Base-by-base conservation (phyloP, 2,888 invertebrate species). In the Odiellus spinosus region DNA sequence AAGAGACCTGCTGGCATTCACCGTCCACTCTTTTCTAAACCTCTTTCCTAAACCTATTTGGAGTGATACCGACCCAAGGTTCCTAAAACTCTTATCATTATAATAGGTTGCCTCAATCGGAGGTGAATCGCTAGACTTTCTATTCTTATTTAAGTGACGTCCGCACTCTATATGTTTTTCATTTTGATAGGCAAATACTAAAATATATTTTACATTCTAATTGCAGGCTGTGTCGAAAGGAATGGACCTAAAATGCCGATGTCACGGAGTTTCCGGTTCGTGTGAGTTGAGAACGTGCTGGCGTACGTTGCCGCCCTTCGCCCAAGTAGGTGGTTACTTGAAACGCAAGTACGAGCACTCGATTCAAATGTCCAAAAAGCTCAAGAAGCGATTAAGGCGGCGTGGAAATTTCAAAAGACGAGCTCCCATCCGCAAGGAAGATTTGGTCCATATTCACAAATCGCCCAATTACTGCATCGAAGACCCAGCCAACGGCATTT, bases 211-310 rank as follows among this genome's bases (percentile, higher is more conserved):
- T n/a, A n/a, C n/a, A n/a, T n/a, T n/a, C 8, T 26, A 26, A 26
- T 42, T 47, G 3, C 43, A 56, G 55, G 55, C 55, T 8, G 45
- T 56, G 0, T 45, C 50, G 3, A 48, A 52, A 3, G 50, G 54
- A 54, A 73, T 74, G 70, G 63, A 65, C 44, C 64, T 68, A 57
- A 68, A 68, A 54, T 74, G 74, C 55, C 67, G 73, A 10, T 74
- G 74, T 56, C 74, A 74, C 59, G 74, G 74, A 14, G 71, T 74
- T 10, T 73, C 73, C 18, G 74, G 74, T 3, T 72, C 73, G 18
- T 74, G 74, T 57, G 71, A 72, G 54, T 64, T 73, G 54, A 72
- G 73, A 59, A 74, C 74, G 2, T 74, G 74, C 58, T 74, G 74
- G 74, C 65, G 67, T 52, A 69, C 70, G 50, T 64, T 74, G 57